A percentile compares a stretch with the other conserved stretches of the same genome.
Conservation (phyloP, 2,113 vertebrate genomes). For the Channa argus region DNA sequence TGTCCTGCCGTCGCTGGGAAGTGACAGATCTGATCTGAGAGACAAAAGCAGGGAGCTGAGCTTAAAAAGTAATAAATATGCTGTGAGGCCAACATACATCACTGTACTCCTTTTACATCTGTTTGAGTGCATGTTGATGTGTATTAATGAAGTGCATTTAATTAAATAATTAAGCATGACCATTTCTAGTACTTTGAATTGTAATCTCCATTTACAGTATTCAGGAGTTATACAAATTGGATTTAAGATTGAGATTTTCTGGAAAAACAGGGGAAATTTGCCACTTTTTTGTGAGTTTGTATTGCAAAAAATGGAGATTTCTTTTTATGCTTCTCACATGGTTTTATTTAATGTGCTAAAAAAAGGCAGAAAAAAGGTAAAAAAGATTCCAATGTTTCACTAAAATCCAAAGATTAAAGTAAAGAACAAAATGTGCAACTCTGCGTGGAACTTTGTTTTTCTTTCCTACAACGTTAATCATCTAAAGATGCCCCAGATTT, state of each 20-base stretch:
- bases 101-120: conserved; percentile 16
- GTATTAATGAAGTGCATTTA: neutral
- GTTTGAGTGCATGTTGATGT: neutral
- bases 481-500: neutral
- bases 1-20: conserved; percentile 18
- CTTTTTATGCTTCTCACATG: neutral
- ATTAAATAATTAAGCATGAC: neutral
- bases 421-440: neutral
- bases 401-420: too few relatives aligned
- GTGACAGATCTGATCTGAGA: conserved; percentile 51
- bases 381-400: too few relatives aligned
- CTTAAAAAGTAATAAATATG: conserved; percentile 44
- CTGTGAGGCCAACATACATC: conserved; percentile 10
- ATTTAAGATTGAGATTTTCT: neutral
- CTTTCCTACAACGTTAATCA: conserved; percentile 2
- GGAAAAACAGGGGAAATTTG: neutral
- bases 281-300: neutral
- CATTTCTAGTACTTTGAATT: too few relatives aligned
- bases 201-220: neutral
- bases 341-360: neutral
- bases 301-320: neutral
- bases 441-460: neutral
- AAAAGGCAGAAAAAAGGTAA: neutral
- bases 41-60: conserved; percentile 25
- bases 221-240: neutral